Evolutionary conservation across 2,888 invertebrate genomes (phyloP), one percentile per base, ranked within the genome.

Genomic region (Ischnura elegans): DNA sequence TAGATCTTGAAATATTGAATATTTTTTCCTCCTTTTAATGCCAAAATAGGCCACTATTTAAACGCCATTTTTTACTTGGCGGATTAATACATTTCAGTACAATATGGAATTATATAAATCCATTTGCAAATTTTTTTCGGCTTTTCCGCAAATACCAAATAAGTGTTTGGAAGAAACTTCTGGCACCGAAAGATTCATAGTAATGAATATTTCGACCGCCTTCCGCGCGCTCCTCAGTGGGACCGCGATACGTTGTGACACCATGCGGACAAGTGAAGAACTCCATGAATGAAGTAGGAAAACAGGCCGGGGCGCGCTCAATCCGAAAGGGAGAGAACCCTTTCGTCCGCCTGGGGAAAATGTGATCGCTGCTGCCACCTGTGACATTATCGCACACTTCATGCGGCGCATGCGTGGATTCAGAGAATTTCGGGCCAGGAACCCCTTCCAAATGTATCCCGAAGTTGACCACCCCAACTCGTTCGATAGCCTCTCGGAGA

Each of bases 301-400:
- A 36, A 61, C 61, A 25, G 6, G 61, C 51, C 19, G 51, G 51
- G 0, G 8, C 25, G 5, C 21, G 8, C 61, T n/a, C 61, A 25
- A n/a, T n/a, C 61, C 51, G 13, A 25, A 16, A 61, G n/a, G n/a
- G n/a, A 29, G 42, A 36, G 55, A 36, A 55, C 42, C 43, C 25
- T 43, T 66, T 25, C 10, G 2, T 19, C 45, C 4, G 61, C 6
- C 29, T 43, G 10, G n/a, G 25, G 29, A 43, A 61, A 66, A 90
- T 90, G 61, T 55, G 90, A 90, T 43, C n/a, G 55, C 51, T 90
- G 61, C 90, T 90, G 90, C 90, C 90, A 61, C n/a, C 90, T 66
- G 43, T 90, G n/a, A 10, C 13, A 16, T 29, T n/a, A 16, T 10
- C 10, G 0, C 43, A 66, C n/a, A 66, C 29, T 61, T 3, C 43